These are phyloP conservation scores for Oryzias sinensis DNA, from an alignment of 2,797 vertebrate genomes.

Conservation along the genomic window DNA sequence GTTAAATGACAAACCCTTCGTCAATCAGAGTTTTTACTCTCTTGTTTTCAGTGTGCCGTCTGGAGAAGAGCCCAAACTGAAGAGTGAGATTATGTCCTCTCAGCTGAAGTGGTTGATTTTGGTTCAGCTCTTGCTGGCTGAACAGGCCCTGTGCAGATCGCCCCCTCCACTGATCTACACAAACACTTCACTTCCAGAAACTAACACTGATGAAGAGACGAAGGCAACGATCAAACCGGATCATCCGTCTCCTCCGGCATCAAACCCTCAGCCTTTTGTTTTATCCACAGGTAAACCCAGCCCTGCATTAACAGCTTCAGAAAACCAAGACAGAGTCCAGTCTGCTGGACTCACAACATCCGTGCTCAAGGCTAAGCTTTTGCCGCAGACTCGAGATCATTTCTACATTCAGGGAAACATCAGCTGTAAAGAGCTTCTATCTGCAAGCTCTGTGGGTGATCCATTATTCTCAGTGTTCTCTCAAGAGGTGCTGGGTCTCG, in stretches of 20 bases:
- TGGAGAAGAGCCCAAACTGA: slow-evolving; percentile 22
- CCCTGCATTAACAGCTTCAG: background rate
- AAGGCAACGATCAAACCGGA: slow-evolving; percentile 22
- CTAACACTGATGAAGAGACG: slow-evolving; percentile 3
- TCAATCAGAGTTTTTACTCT: slow-evolving; percentile 1
- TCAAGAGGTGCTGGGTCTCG: slow-evolving; percentile 78
- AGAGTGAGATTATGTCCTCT: slow-evolving; percentile 49
- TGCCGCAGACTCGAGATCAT: slow-evolving; percentile 39
- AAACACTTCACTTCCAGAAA: slow-evolving; percentile 17
- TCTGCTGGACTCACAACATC: slow-evolving; percentile 56
- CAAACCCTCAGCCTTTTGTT: slow-evolving; percentile 17
- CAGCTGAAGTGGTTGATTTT: slow-evolving; percentile 72
- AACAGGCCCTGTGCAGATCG: slow-evolving; percentile 56
- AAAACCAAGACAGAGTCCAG: slow-evolving; percentile 27
- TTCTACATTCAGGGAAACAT: slow-evolving; percentile 49
- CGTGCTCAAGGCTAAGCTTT: slow-evolving; percentile 55
- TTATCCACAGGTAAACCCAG: slow-evolving; percentile 8
- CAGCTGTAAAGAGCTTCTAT: slow-evolving; percentile 76
- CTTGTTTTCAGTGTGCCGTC: slow-evolving; percentile 17
- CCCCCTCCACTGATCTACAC: slow-evolving; percentile 29
- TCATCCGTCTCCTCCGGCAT: slow-evolving; percentile 13
- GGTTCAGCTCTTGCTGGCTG: slow-evolving; percentile 71
- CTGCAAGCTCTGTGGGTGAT: slow-evolving; percentile 70
- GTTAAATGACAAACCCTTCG: background rate
- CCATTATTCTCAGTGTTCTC: slow-evolving; percentile 55